A percentile compares a stretch with the other conserved stretches of the same genome.
Evolutionary conservation across 2,888 invertebrate species (phyloP).

Genomic region (Patella depressa): DNA sequence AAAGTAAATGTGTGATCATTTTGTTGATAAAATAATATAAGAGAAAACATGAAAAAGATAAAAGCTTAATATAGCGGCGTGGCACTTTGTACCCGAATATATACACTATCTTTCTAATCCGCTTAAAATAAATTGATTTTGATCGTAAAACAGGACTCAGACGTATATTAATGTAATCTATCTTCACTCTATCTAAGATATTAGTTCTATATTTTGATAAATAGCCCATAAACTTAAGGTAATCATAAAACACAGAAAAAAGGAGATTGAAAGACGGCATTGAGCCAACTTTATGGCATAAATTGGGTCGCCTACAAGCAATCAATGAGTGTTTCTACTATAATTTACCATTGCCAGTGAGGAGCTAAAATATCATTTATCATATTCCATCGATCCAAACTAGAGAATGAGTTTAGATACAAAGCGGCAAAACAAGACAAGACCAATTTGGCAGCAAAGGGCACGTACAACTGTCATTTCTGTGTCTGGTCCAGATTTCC

Average conservation of each 20-base stretch:
- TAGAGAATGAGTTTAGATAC: not conserved
- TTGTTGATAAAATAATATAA: no score
- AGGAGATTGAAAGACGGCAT: not conserved
- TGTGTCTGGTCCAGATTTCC: constrained; percentile 6
- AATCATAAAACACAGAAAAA: no score
- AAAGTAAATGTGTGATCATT: no score
- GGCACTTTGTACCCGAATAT: no score
- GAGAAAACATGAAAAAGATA: no score
- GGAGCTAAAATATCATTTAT: not conserved
- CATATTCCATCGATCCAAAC: constrained; percentile 1
- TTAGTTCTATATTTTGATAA: no score
- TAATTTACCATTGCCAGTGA: not conserved
- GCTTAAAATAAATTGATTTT: no score
- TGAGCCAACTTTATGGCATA: not conserved
- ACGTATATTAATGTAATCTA: not conserved
- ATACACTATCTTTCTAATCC: no score
- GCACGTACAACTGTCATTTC: constrained; percentile 7
- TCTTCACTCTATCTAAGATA: not conserved
- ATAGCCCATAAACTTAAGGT: no score
- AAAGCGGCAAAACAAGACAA: not conserved
- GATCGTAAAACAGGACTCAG: not conserved
- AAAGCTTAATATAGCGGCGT: no score
- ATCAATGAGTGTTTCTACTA: not conserved
- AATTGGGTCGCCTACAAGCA: not conserved
- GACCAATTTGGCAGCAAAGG: constrained; percentile 2